Percentiles rank a stretch among this genome's conserved stretches.
These are phyloP conservation scores for Latheticus oryzae DNA, from an alignment of 2,888 invertebrate genomes.

Conservation along the genomic window DNA sequence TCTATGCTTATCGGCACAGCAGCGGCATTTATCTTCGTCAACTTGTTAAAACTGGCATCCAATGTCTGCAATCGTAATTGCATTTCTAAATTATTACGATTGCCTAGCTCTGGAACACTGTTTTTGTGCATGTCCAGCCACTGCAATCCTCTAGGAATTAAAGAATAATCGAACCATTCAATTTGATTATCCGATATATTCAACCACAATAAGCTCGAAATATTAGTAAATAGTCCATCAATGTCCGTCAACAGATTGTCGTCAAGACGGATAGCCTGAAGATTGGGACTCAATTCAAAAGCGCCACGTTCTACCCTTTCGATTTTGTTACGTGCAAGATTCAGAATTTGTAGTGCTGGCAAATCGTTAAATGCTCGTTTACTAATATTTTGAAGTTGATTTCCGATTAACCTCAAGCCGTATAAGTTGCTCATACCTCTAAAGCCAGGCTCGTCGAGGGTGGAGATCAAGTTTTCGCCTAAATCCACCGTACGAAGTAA, in stretches of 20 bases:
- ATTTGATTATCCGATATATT: constrained; percentile 93
- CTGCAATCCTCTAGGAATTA: constrained; percentile 84
- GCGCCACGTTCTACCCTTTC: constrained; percentile 82
- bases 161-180: constrained; percentile 88
- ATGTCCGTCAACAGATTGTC: constrained; percentile 86
- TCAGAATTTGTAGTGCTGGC: constrained; percentile 85
- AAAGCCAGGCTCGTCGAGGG: constrained; percentile 84
- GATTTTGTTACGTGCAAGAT: constrained; percentile 88
- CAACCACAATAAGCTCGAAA: constrained; percentile 86
- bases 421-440: constrained; percentile 87
- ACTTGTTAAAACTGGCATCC: constrained; percentile 91
- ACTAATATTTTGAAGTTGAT: constrained; percentile 85
- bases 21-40: constrained; percentile 79
- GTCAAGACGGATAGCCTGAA: constrained; percentile 89
- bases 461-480: constrained; percentile 89
- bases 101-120: constrained; percentile 81
- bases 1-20: constrained; percentile 88
- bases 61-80: constrained; percentile 83
- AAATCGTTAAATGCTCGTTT: constrained; percentile 83
- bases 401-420: constrained; percentile 89
- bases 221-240: constrained; percentile 84
- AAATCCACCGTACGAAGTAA: constrained; percentile 88
- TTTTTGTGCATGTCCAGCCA: constrained; percentile 94
- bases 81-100: constrained; percentile 77
- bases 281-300: constrained; percentile 81